These are phyloP conservation scores for Mormyrus proboscirostris DNA, from an alignment of 2,797 vertebrate genomes.

Conservation along the genomic window DNA sequence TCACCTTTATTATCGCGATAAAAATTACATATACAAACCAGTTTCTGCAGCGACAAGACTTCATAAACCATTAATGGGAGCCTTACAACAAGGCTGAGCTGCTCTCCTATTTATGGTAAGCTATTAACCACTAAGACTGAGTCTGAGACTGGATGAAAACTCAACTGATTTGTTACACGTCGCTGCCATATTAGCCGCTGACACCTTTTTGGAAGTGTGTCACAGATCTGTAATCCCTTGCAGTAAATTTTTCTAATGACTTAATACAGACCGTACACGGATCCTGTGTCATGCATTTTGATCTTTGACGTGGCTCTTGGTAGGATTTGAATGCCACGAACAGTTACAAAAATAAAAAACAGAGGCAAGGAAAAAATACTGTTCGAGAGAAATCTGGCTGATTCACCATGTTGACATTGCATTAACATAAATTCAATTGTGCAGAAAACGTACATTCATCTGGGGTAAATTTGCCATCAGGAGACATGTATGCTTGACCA, in stretches of 20 bases:
- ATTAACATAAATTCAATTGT: not conserved
- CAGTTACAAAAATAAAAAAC: not conserved
- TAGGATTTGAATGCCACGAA: not conserved
- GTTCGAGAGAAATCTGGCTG: not conserved
- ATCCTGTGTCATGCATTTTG: not conserved
- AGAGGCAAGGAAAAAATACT: not conserved
- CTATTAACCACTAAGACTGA: not conserved
- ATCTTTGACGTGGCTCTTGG: not conserved
- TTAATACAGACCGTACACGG: not conserved
- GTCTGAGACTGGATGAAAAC: not conserved
- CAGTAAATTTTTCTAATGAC: not conserved
- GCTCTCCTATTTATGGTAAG: not conserved
- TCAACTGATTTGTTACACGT: not conserved
- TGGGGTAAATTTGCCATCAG: not conserved
- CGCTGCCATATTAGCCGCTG: not conserved
- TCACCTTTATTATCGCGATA: not conserved
- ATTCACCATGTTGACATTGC: not conserved
- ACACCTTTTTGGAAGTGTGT: conserved; percentile 13
- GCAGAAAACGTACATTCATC: not conserved
- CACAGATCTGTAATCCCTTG: conserved; percentile 1
- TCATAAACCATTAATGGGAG: not conserved
- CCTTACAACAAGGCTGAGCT: not conserved
- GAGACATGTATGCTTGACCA: not conserved
- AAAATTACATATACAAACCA: not conserved
- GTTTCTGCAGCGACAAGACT: not conserved